Evolutionary conservation across 2,888 invertebrate species (phyloP).

Genomic region (Eupithecia subfuscata): DNA sequence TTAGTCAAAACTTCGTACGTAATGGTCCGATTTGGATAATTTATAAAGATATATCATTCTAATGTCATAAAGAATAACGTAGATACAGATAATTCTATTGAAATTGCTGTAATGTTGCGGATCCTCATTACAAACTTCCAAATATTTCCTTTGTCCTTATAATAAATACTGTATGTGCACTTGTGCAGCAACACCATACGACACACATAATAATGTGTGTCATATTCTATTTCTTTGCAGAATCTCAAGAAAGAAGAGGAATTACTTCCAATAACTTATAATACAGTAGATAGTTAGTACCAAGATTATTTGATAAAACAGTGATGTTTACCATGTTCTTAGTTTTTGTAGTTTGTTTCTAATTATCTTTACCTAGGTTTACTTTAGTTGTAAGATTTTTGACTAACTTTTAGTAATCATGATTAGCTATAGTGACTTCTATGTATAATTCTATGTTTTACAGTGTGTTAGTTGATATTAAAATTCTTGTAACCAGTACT

Average conservation of each 20-base stretch:
- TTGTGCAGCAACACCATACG: not conserved
- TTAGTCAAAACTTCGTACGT: no score
- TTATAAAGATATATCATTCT: no score
- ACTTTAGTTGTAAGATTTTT: constrained; percentile 17
- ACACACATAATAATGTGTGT: constrained; percentile 35
- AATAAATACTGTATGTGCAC: not conserved
- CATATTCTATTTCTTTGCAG: constrained; percentile 54
- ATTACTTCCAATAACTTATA: constrained; percentile 66
- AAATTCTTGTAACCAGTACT: constrained; percentile 1
- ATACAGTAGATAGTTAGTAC: constrained; percentile 27
- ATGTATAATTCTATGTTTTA: not conserved
- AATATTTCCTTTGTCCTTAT: no score
- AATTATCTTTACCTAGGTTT: constrained; percentile 17
- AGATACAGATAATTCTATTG: no score
- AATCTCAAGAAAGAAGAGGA: constrained; percentile 70
- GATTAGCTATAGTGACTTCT: constrained; percentile 17
- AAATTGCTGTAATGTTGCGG: no score
- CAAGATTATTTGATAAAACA: constrained; percentile 58
- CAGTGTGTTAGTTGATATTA: not conserved
- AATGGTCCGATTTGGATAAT: no score
- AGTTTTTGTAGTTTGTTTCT: constrained; percentile 16
- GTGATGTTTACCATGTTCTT: constrained; percentile 58
- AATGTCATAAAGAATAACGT: no score
- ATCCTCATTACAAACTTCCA: no score
- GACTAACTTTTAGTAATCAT: constrained; percentile 27